phyloP scores from a whole-genome alignment of 2,797 vertebrate species.

The Sebastes itinus region DNA sequence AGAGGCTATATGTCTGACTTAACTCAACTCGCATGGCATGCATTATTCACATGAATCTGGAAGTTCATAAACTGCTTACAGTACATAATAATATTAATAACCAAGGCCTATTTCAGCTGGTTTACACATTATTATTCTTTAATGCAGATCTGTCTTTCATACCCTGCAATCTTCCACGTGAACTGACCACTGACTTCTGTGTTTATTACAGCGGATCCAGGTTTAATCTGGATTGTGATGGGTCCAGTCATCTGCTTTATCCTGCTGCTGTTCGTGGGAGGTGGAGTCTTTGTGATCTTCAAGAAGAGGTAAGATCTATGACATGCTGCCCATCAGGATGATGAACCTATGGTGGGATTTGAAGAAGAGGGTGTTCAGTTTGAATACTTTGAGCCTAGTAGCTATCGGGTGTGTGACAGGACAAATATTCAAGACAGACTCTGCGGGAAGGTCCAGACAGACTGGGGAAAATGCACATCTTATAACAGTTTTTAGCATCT shows the following conservation, averaged over 20 bases:
- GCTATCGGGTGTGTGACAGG: neutral
- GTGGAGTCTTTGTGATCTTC: slow-evolving; percentile 84
- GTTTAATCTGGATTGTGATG: slow-evolving; percentile 88
- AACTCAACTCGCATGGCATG: neutral
- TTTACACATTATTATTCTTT: neutral
- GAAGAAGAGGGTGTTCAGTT: neutral
- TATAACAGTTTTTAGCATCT: neutral
- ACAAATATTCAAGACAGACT: neutral
- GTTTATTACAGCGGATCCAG: slow-evolving; percentile 76
- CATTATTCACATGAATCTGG: neutral
- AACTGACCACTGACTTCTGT: slow-evolving; percentile 21
- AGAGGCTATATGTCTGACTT: neutral
- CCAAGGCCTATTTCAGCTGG: neutral
- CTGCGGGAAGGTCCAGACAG: neutral
- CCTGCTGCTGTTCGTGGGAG: slow-evolving; percentile 85
- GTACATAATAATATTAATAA: neutral
- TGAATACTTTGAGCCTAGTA: neutral
- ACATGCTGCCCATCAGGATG: neutral
- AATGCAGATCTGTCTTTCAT: neutral
- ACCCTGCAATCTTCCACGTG: neutral
- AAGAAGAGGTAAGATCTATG: slow-evolving; percentile 88
- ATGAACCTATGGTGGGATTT: neutral
- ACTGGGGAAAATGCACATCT: neutral
- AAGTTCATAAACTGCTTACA: neutral
- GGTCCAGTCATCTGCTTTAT: slow-evolving; percentile 89